A percentile compares a stretch with the other conserved stretches of the same genome.
These are phyloP conservation scores for Zaprionus taronus DNA, from an alignment of 1,140 invertebrate genomes.

Conservation along the genomic window DNA sequence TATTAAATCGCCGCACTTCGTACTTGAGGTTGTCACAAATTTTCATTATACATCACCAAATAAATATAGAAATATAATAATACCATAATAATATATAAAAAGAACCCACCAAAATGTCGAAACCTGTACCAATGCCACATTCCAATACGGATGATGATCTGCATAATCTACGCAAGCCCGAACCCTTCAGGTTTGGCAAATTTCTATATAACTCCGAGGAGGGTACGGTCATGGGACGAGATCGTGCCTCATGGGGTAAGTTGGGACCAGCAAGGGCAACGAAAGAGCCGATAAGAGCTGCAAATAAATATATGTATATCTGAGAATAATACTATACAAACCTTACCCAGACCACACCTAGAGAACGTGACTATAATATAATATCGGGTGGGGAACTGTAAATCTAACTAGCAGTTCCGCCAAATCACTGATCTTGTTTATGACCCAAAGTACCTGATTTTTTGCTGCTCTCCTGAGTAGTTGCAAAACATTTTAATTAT, in stretches of 20 bases:
- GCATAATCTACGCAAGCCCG: conserved; percentile 58
- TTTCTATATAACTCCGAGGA: conserved; percentile 90
- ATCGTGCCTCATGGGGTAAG: conserved; percentile 90
- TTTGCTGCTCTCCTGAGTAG: conserved; percentile 1
- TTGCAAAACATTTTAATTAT: conserved; percentile 44
- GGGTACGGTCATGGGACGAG: conserved; percentile 90
- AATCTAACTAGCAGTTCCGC: too few species aligned
- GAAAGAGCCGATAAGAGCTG: background rate
- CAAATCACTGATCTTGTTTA: conserved; percentile 23
- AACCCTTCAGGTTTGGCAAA: conserved; percentile 74
- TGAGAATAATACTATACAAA: background rate
- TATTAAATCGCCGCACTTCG: background rate
- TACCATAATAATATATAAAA: conserved; percentile 16
- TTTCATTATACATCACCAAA: conserved; percentile 8
- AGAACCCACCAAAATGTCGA: conserved; percentile 74
- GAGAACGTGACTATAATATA: conserved; percentile 14
- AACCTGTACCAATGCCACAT: conserved; percentile 66
- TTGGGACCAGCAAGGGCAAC: conserved; percentile 12
- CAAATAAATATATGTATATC: background rate
- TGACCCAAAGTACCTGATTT: background rate
- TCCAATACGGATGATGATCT: conserved; percentile 70
- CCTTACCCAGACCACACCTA: background rate
- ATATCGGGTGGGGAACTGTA: background rate
- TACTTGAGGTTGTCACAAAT: conserved; percentile 15
- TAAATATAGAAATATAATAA: conserved; percentile 9